These are phyloP conservation scores for Flexamia atlantica DNA, from an alignment of 2,888 invertebrate genomes.

Conservation along the genomic window DNA sequence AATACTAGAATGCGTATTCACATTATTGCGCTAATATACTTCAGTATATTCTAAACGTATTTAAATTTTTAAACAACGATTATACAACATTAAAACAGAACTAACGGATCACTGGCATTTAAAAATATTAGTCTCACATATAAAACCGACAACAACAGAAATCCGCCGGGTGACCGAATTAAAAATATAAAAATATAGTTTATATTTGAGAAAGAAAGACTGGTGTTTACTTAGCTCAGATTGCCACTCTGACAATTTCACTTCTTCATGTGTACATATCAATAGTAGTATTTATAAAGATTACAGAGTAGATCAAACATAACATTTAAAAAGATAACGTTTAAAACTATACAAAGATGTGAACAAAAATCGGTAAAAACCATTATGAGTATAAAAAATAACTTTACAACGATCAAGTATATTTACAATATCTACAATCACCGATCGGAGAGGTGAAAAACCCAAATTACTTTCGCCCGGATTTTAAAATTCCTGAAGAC, in stretches of 20 bases:
- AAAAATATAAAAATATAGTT: constrained; percentile 22
- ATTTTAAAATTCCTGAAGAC: not conserved
- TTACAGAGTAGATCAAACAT: not conserved
- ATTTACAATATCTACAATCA: constrained; percentile 3
- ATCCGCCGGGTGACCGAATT: not conserved
- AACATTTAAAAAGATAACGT: not conserved
- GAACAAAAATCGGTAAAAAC: not conserved
- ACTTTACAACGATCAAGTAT: not conserved
- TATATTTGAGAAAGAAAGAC: constrained; percentile 46
- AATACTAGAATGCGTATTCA: not conserved
- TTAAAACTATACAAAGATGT: not conserved
- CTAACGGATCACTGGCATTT: constrained; percentile 14
- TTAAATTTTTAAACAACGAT: not conserved
- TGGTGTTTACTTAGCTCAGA: constrained; percentile 38
- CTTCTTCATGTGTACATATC: constrained; percentile 3
- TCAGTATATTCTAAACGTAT: constrained; percentile 2
- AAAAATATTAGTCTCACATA: constrained; percentile 16
- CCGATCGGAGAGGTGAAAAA: not conserved
- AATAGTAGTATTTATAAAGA: not conserved
- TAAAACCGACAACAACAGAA: constrained; percentile 17
- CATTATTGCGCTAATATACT: not conserved
- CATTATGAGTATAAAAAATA: constrained; percentile 9
- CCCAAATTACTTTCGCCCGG: not conserved
- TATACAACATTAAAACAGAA: not conserved
- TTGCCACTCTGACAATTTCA: not conserved